phyloP scores from a whole-genome alignment of 2,113 vertebrate genomes.

The Hippocampus abdominalis region DNA sequence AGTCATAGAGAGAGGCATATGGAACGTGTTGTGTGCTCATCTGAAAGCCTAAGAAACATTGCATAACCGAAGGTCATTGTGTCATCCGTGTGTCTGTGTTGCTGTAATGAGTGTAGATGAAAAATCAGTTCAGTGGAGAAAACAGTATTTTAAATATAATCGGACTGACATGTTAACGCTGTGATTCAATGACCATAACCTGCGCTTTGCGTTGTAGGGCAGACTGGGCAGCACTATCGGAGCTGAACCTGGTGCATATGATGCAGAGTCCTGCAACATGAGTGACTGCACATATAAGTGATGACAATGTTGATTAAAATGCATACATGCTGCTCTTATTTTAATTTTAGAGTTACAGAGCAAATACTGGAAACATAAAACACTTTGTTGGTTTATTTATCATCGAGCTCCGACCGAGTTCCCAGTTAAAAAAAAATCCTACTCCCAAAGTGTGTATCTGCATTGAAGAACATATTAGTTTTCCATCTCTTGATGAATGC shows the following conservation, averaged over 20 bases:
- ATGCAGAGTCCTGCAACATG: background rate
- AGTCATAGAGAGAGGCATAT: slow-evolving; percentile 61
- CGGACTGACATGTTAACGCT: slow-evolving; percentile 7
- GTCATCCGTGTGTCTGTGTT: slow-evolving; percentile 4
- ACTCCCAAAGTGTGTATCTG: background rate
- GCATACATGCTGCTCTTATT: background rate
- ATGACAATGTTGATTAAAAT: background rate
- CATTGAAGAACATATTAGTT: background rate
- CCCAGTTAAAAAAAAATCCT: no score
- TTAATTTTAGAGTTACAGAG: background rate
- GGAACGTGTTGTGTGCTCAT: slow-evolving; percentile 54
- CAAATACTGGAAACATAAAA: background rate
- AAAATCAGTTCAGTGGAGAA: slow-evolving; percentile 1
- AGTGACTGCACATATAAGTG: background rate
- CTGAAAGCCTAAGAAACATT: slow-evolving; percentile 55
- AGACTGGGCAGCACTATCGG: background rate
- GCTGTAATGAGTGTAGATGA: slow-evolving; percentile 4
- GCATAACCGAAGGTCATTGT: slow-evolving; percentile 48
- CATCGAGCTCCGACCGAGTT: no score
- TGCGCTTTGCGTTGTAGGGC: slow-evolving; percentile 1
- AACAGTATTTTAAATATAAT: slow-evolving; percentile 1
- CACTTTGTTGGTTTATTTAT: no score
- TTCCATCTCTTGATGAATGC: background rate
- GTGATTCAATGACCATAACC: slow-evolving; percentile 14
- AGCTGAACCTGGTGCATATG: background rate